A percentile compares a stretch with the other conserved stretches of the same genome.
Evolutionary conservation across 1,140 invertebrate species (phyloP).

Genomic region (Tribolium madens): DNA sequence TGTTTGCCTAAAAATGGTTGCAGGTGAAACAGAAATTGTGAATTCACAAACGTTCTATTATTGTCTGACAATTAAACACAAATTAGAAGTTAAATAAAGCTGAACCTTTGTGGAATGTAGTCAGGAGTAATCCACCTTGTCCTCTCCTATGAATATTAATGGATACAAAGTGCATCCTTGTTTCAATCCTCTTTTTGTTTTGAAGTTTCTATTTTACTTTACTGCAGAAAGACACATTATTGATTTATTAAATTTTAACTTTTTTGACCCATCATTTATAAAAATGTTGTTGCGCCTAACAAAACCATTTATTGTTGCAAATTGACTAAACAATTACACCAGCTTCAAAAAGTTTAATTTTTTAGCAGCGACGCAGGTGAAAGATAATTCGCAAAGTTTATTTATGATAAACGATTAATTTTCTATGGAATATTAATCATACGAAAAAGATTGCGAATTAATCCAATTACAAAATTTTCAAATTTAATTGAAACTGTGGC

Average conservation of each 20-base stretch:
- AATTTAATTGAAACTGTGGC: slow-evolving; percentile 19
- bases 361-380: slow-evolving; percentile 29
- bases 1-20: too few relatives aligned
- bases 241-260: background rate
- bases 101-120: background rate
- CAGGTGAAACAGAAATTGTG: too few relatives aligned
- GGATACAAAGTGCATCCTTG: background rate
- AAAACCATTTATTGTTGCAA: background rate
- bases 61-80: background rate
- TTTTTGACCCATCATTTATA: background rate
- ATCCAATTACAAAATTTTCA: slow-evolving; percentile 17
- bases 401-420: slow-evolving; percentile 27
- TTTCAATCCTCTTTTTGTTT: background rate
- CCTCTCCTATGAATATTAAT: background rate
- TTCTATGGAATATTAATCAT: slow-evolving; percentile 24
- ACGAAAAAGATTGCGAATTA: slow-evolving; percentile 29
- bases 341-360: background rate
- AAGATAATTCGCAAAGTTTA: slow-evolving; percentile 26
- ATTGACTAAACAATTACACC: background rate
- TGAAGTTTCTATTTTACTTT: background rate
- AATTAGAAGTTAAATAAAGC: background rate
- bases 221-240: too few relatives aligned
- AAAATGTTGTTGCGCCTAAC: background rate
- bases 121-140: background rate
- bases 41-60: background rate